Evolutionary conservation across 1,140 invertebrate species (phyloP).

Genomic region (Aleiodes sp.): DNA sequence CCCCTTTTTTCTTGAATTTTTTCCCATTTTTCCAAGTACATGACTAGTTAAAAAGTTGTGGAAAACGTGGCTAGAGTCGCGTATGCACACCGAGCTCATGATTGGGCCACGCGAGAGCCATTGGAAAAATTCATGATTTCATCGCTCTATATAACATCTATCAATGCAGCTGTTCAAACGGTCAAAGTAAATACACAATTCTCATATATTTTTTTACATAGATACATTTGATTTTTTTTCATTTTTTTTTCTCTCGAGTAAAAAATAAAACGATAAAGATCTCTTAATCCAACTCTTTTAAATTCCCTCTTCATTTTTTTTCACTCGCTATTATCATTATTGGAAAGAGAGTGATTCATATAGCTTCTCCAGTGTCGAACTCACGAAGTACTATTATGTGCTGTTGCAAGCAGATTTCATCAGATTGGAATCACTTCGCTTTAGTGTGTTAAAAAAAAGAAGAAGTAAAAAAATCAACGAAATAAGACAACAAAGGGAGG

Average conservation of each 20-base stretch:
- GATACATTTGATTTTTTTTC: background rate
- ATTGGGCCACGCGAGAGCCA: background rate
- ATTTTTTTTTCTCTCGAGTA: background rate
- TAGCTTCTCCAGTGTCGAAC: slow-evolving; percentile 6
- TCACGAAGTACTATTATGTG: slow-evolving; percentile 3
- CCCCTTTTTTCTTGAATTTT: background rate
- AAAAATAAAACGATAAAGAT: background rate
- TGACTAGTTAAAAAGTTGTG: background rate
- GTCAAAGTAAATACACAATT: background rate
- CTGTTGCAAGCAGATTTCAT: slow-evolving; percentile 33
- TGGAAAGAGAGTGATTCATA: background rate
- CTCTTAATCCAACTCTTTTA: background rate
- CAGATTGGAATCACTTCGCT: slow-evolving; percentile 22
- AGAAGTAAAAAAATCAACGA: slow-evolving; percentile 34
- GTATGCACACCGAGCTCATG: background rate
- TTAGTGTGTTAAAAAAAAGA: slow-evolving; percentile 20
- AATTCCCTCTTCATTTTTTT: background rate
- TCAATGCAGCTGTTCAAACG: slow-evolving; percentile 22
- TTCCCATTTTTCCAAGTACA: background rate
- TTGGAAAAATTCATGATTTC: slow-evolving; percentile 24
- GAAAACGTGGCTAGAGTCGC: background rate
- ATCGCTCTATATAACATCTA: slow-evolving; percentile 21
- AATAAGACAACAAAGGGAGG: slow-evolving; percentile 41
- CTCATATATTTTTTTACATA: too few species aligned
- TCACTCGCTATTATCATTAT: background rate